phyloP scores from a whole-genome alignment of 1,140 invertebrate species.

The Tigriopus japonicus region DNA sequence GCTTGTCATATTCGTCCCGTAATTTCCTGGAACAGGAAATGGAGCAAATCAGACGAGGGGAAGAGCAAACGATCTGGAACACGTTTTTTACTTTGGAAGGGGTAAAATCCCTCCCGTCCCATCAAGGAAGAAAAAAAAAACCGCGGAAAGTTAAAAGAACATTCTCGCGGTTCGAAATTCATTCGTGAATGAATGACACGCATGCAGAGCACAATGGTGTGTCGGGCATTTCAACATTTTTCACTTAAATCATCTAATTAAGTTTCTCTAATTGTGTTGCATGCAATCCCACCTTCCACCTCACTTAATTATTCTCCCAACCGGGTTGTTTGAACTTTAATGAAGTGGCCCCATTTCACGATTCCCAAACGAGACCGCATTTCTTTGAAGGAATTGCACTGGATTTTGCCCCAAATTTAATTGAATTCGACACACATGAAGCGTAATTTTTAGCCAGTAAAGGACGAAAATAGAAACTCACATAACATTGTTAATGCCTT shows the following conservation, averaged over 20 bases:
- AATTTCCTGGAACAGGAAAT: conserved; percentile 11
- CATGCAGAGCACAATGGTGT: too few species aligned
- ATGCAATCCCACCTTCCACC: not conserved
- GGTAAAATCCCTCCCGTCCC: not conserved
- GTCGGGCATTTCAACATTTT: too few species aligned
- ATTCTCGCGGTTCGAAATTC: not conserved
- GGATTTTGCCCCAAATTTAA: not conserved
- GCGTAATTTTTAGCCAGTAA: too few species aligned
- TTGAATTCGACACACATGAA: not conserved
- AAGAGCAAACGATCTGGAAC: not conserved
- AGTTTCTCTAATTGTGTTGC: too few species aligned
- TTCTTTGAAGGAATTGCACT: not conserved
- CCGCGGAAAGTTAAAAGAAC: not conserved
- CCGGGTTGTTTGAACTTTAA: not conserved
- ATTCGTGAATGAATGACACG: not conserved
- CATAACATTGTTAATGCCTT: conserved; percentile 12
- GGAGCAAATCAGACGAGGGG: not conserved
- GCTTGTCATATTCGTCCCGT: conserved; percentile 13
- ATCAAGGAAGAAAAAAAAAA: not conserved
- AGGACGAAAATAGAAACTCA: not conserved
- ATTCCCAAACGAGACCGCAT: not conserved
- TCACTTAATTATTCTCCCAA: not conserved
- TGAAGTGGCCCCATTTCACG: not conserved
- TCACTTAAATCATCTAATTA: too few species aligned
- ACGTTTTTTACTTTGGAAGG: not conserved